Conservation (phyloP, 1,140 invertebrate genomes). For the Drosophila paulistorum region DNA sequence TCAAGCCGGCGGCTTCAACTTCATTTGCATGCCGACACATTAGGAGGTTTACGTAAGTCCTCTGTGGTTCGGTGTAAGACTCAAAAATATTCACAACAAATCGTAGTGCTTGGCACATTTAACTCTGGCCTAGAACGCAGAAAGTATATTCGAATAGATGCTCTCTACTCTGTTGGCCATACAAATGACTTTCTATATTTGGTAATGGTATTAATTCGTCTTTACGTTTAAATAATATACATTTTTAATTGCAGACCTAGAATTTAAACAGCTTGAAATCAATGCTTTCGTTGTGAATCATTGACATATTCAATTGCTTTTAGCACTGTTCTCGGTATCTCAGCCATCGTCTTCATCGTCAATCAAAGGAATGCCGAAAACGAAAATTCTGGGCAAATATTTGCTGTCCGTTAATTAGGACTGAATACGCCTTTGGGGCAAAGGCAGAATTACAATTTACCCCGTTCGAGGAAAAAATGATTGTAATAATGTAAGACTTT, state of each 20-base stretch:
- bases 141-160: too few relatives aligned
- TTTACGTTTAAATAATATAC: too few relatives aligned
- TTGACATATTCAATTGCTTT: constrained; percentile 1
- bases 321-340: background rate
- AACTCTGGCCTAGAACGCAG: too few relatives aligned
- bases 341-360: background rate
- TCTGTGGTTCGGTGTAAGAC: background rate
- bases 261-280: background rate
- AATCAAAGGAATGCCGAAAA: background rate
- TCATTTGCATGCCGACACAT: constrained; percentile 38
- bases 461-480: background rate
- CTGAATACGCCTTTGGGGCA: constrained; percentile 26
- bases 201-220: too few relatives aligned
- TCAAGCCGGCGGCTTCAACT: constrained; percentile 36
- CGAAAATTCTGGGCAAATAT: constrained; percentile 36
- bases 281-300: background rate
- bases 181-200: too few relatives aligned
- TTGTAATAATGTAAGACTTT: background rate
- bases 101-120: too few relatives aligned
- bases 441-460: constrained; percentile 30
- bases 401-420: constrained; percentile 32
- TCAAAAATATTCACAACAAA: too few relatives aligned
- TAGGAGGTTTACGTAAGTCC: constrained; percentile 1
- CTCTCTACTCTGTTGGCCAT: too few relatives aligned
- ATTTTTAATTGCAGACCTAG: too few relatives aligned